phyloP scores from a whole-genome alignment of 2,888 invertebrate species.

The Cosmopolites sordidus region DNA sequence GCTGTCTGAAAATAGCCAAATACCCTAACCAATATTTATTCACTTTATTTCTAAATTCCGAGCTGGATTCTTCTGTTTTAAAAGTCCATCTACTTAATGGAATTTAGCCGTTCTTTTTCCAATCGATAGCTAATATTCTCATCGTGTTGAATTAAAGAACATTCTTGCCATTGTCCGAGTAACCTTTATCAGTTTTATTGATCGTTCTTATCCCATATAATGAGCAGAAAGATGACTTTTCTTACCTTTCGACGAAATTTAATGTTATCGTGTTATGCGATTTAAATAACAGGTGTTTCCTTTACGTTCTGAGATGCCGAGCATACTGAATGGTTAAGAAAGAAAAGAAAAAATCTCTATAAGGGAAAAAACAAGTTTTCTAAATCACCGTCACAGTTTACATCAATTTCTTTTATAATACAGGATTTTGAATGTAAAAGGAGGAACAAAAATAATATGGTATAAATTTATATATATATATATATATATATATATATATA shows the following conservation, averaged over 20 bases:
- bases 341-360: too few species aligned
- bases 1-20: neutral
- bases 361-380: too few species aligned
- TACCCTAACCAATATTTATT: neutral
- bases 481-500: too few species aligned
- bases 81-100: constrained; percentile 46
- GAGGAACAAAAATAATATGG: too few species aligned
- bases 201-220: neutral
- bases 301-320: too few species aligned
- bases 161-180: constrained; percentile 36
- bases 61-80: constrained; percentile 33
- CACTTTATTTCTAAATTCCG: constrained; percentile 2
- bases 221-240: neutral
- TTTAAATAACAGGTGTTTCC: too few species aligned
- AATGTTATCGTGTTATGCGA: neutral
- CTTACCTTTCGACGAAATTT: neutral
- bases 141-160: constrained; percentile 44
- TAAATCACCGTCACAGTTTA: too few species aligned
- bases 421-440: too few species aligned
- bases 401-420: too few species aligned
- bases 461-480: too few species aligned
- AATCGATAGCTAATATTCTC: constrained; percentile 39
- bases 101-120: constrained; percentile 34
- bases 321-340: too few species aligned
- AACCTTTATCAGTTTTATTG: constrained; percentile 26